phyloP scores from a whole-genome alignment of 2,888 invertebrate genomes.

The Rhimphoctona megacephalus region DNA sequence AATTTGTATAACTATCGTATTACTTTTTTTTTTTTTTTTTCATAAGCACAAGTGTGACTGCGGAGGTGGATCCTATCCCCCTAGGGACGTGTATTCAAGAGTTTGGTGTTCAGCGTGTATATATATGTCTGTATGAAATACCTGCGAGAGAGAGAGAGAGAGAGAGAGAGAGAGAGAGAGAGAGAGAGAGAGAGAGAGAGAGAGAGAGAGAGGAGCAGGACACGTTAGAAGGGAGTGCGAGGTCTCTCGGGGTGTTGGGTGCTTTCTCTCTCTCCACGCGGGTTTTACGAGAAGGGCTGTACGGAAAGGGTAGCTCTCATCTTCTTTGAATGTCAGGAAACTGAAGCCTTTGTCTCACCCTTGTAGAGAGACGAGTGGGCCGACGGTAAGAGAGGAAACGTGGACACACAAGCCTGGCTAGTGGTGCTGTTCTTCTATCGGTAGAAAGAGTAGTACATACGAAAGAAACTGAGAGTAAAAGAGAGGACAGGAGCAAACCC shows the following conservation, averaged over 20 bases:
- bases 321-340: conserved; percentile 81
- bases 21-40: conserved; percentile 9
- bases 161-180: too few species aligned
- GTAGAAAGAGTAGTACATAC: conserved; percentile 52
- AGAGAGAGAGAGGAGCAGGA: conserved; percentile 14
- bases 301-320: conserved; percentile 74
- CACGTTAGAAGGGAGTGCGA: conserved; percentile 54
- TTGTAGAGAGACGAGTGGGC: conserved; percentile 79
- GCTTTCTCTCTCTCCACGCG: conserved; percentile 2
- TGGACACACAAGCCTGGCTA: conserved; percentile 59
- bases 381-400: conserved; percentile 75
- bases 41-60: conserved; percentile 45
- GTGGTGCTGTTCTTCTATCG: conserved; percentile 54
- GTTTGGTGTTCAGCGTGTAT: conserved; percentile 39
- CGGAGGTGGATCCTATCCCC: conserved; percentile 34
- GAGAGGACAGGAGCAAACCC: conserved; percentile 12
- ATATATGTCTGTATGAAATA: conserved; percentile 34
- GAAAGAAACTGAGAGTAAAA: conserved; percentile 5
- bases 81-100: conserved; percentile 49
- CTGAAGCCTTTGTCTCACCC: conserved; percentile 80
- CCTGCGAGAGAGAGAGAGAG: conserved; percentile 33
- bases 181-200: too few species aligned
- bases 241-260: conserved; percentile 19
- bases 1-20: conserved; percentile 43
- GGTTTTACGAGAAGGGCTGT: conserved; percentile 30